Evolutionary conservation across 1,140 invertebrate species (phyloP).

Genomic region (Atta cephalotes): DNA sequence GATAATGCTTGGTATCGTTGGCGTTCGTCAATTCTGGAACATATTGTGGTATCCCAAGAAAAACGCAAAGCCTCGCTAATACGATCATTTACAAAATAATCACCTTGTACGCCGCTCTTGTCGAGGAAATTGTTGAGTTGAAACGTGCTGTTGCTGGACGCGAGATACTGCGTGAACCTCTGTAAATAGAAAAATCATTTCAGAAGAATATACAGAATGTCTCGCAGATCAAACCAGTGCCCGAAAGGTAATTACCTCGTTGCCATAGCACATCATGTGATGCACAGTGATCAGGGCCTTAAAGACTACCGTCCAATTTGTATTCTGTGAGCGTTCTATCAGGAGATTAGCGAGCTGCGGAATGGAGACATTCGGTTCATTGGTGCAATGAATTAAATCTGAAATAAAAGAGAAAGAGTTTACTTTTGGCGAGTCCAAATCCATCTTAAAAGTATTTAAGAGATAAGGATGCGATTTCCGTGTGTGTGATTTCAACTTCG

Average conservation of each 20-base stretch:
- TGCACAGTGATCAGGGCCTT: slow-evolving; percentile 99
- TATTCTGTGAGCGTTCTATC: slow-evolving; percentile 98
- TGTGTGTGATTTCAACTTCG: not conserved
- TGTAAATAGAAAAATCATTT: slow-evolving; percentile 86
- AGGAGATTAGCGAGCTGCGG: slow-evolving; percentile 99
- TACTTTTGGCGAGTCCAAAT: not conserved
- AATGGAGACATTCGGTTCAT: slow-evolving; percentile 99
- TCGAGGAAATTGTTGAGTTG: slow-evolving; percentile 99
- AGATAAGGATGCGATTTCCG: not conserved
- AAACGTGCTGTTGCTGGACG: slow-evolving; percentile 99
- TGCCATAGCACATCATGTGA: slow-evolving; percentile 99
- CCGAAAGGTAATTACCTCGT: slow-evolving; percentile 92
- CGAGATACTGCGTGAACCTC: slow-evolving; percentile 99
- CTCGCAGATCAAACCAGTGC: not conserved
- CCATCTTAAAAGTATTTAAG: not conserved
- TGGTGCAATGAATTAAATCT: slow-evolving; percentile 99
- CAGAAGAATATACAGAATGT: not conserved
- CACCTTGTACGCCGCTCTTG: slow-evolving; percentile 98
- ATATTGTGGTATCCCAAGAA: not conserved
- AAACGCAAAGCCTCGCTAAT: not conserved
- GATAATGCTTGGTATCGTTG: not conserved
- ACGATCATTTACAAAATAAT: slow-evolving; percentile 76
- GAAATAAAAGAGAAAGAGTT: slow-evolving; percentile 82
- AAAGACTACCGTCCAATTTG: slow-evolving; percentile 99
- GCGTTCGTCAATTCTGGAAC: slow-evolving; percentile 4